Percentiles rank a stretch among this genome's conserved stretches.
These are phyloP conservation scores for Pseudomyrmex gracilis DNA, from an alignment of 1,140 invertebrate species.

Conservation along the genomic window DNA sequence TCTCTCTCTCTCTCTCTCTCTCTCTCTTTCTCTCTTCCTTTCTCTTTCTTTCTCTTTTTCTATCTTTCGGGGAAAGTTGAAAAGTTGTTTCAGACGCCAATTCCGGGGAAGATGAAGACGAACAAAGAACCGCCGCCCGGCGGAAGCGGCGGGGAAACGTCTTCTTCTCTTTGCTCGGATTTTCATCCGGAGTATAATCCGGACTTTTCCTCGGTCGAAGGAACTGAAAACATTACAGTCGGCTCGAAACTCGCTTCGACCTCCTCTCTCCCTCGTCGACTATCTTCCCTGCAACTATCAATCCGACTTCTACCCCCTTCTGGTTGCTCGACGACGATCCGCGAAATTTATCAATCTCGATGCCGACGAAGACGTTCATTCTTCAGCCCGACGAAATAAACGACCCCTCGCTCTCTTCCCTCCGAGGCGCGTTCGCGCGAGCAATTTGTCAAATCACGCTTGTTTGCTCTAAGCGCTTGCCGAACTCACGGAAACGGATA, in stretches of 20 bases:
- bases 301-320: slow-evolving; percentile 38
- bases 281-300: slow-evolving; percentile 27
- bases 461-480: slow-evolving; percentile 55
- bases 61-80: slow-evolving; percentile 49
- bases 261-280: background rate
- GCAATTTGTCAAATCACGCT: slow-evolving; percentile 66
- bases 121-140: slow-evolving; percentile 54
- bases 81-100: slow-evolving; percentile 71
- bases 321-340: slow-evolving; percentile 2
- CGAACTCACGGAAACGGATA: slow-evolving; percentile 59
- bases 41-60: background rate
- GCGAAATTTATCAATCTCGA: slow-evolving; percentile 53
- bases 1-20: no score
- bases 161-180: slow-evolving; percentile 28
- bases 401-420: slow-evolving; percentile 35
- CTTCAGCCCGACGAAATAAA: slow-evolving; percentile 59
- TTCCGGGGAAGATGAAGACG: slow-evolving; percentile 64
- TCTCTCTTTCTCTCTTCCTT: no score
- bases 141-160: slow-evolving; percentile 42
- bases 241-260: slow-evolving; percentile 26
- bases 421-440: slow-evolving; percentile 23
- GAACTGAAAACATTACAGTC: slow-evolving; percentile 48
- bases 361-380: slow-evolving; percentile 30
- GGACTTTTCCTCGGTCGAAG: background rate
- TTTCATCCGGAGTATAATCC: slow-evolving; percentile 61